Percentiles rank a stretch among this genome's conserved stretches.
phyloP scores from a whole-genome alignment of 2,797 vertebrate genomes.

The Melanogrammus aeglefinus region DNA sequence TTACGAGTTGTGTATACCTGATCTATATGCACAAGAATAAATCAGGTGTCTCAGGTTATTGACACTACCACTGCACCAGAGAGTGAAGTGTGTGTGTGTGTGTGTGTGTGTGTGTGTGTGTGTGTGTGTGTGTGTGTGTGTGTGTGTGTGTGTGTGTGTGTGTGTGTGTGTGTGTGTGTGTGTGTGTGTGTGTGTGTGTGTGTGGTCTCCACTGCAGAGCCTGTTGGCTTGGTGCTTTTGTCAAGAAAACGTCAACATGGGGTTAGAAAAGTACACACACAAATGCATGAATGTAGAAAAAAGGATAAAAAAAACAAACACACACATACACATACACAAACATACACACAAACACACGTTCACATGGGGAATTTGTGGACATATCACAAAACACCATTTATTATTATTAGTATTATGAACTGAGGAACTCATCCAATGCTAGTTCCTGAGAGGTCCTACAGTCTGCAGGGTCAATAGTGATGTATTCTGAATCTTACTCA shows the following conservation, averaged over 20 bases:
- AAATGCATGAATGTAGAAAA: too few relatives aligned
- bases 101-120: neutral
- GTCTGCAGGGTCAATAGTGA: neutral
- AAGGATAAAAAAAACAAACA: too few relatives aligned
- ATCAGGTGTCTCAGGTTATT: neutral
- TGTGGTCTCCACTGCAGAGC: neutral
- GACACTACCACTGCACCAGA: neutral
- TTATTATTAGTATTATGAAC: neutral
- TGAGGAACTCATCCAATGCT: neutral
- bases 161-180: slow-evolving; percentile 3
- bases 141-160: neutral
- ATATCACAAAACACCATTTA: neutral
- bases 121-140: too few relatives aligned
- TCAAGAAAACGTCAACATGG: too few relatives aligned
- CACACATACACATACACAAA: too few relatives aligned
- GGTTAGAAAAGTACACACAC: too few relatives aligned
- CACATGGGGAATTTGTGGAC: too few relatives aligned
- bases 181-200: slow-evolving; percentile 2
- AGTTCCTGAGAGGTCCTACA: neutral
- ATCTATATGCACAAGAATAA: neutral
- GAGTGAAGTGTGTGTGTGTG: slow-evolving; percentile 1
- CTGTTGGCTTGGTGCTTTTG: neutral
- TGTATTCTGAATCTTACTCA: neutral
- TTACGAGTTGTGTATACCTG: neutral
- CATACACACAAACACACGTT: too few relatives aligned